Conservation (phyloP, 2,888 invertebrate genomes). For the Microctonus hyperodae region DNA sequence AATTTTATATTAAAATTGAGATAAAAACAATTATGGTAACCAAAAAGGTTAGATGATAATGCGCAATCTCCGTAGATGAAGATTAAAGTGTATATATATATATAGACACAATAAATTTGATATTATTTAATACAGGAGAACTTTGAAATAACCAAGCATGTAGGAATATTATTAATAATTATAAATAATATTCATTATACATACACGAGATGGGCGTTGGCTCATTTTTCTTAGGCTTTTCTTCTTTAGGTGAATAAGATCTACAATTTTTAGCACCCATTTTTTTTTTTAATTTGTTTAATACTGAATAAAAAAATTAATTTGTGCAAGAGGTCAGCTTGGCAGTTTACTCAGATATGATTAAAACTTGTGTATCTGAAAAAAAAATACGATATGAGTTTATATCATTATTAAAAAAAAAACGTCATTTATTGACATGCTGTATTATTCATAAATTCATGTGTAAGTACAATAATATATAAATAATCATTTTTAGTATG, state of each 20-base stretch:
- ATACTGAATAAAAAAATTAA: constrained; percentile 8
- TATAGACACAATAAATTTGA: no score
- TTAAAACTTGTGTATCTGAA: background rate
- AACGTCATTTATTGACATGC: background rate
- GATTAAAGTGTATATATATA: no score
- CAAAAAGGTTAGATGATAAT: background rate
- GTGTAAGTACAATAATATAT: no score
- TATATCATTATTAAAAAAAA: background rate
- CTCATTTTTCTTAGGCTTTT: constrained; percentile 38
- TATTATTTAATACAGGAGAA: no score
- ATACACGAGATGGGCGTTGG: constrained; percentile 12
- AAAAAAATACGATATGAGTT: background rate
- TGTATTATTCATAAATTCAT: background rate
- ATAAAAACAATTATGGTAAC: no score
- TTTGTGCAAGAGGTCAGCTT: constrained; percentile 20
- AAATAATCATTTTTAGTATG: background rate
- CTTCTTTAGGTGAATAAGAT: constrained; percentile 47
- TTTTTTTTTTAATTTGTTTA: constrained; percentile 16
- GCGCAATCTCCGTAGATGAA: constrained; percentile 15
- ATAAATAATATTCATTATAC: background rate
- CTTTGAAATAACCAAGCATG: constrained; percentile 3
- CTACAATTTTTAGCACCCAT: constrained; percentile 49
- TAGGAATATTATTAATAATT: constrained; percentile 1
- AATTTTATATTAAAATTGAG: no score
- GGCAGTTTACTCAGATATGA: background rate